Base-by-base conservation (phyloP, 2,113 vertebrate species). In the Pica pica region DNA sequence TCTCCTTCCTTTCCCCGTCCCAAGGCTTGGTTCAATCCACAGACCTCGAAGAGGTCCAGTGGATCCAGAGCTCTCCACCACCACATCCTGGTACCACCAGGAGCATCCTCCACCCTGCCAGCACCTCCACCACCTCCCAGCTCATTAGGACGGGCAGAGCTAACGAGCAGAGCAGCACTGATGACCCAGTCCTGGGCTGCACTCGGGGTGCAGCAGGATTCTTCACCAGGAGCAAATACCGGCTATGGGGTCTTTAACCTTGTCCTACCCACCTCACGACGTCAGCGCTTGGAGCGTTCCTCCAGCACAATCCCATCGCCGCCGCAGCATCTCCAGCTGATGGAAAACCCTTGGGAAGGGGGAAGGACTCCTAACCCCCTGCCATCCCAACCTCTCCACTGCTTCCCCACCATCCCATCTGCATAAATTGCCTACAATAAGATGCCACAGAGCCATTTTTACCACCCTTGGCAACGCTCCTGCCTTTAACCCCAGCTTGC, bases 21-120 rank as follows among this genome's bases (percentile, higher is more conserved):
- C 46, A 44, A 28, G 56, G 7, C 11, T 55, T 15, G 23, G 33
- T 4, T 65, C 23, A 14, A n/a, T 2, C 35, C 69, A 4, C 0
- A 26, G 33, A 12, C 7, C 73, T 21, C 0, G 0, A 69, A 46
- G 78, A 56, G 35, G 1, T 52, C 31, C 3, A 1, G 0, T 1
- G 24, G 52, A 41, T 18, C n/a, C 73, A 10, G 50, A 76, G 55
- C 50, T 70, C 65, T 57, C 52, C 42, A 47, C 7, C 60, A 26
- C 3, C 41, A 3, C 3, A 9, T 23, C 9, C 20, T 2, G 20
- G 60, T 16, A 9, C 46, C 56, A 27, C 7, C 30, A 41, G 50
- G 23, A 67, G 22, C 52, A 30, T 11, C 5, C 52, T 42, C 8
- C 47, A 46, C 16, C 47, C 30, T 53, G n/a, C 23, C 39, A 67